These are phyloP conservation scores for Notamacropus eugenii DNA, from an alignment of 2,797 vertebrate species.

Conservation along the genomic window DNA sequence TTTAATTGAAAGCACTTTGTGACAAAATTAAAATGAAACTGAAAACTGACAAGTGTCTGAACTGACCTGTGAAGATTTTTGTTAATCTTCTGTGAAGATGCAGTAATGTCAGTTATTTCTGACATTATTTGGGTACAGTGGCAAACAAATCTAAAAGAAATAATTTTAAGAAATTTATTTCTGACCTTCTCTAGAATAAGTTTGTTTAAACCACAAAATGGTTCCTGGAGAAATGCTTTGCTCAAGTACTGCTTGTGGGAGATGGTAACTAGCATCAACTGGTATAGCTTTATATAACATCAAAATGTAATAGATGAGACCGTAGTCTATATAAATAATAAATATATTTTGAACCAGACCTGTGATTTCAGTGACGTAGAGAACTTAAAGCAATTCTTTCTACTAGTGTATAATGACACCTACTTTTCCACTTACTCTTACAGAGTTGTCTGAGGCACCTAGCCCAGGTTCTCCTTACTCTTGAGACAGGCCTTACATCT, in stretches of 20 bases:
- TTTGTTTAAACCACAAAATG: constrained; percentile 2
- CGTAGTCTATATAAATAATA: background rate
- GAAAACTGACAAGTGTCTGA: background rate
- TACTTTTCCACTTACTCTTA: background rate
- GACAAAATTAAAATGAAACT: constrained; percentile 23
- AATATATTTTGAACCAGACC: background rate
- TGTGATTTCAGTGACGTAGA: background rate
- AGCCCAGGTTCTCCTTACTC: background rate
- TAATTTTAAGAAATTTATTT: constrained; percentile 30
- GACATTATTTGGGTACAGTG: background rate
- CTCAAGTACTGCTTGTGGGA: background rate
- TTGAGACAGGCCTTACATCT: background rate
- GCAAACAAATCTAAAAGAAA: constrained; percentile 14
- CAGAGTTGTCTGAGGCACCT: background rate
- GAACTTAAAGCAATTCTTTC: background rate
- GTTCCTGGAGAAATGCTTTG: background rate
- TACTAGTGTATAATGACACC: background rate
- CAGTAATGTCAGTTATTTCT: background rate
- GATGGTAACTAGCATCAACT: background rate
- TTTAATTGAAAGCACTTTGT: constrained; percentile 2
- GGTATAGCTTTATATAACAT: background rate
- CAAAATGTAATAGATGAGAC: background rate
- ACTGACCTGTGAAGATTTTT: background rate
- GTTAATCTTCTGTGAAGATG: background rate
- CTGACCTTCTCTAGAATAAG: background rate